Base-by-base conservation (phyloP, 2,797 vertebrate species). In the Cryptoblepharus egeriae region DNA sequence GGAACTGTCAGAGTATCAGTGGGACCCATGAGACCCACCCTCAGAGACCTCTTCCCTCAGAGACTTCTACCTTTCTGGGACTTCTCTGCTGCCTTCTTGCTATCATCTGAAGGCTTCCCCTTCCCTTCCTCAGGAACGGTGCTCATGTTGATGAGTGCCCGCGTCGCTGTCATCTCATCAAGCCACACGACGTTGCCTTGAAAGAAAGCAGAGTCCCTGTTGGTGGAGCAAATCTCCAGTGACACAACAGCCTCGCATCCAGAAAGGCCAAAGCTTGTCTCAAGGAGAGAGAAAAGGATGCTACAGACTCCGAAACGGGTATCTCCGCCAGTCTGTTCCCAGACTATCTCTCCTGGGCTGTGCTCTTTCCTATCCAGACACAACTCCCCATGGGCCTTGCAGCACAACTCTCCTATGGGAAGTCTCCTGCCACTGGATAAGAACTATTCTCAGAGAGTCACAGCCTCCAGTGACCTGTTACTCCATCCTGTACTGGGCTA, bases 181-280 rank as follows among this genome's bases (percentile, higher is more conserved):
- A 99, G 96, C 99, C 99, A 99, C 75, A 99, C 98, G 75, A 99
- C 98, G 5, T 99, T 99, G 94, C 98, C 98, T 97, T 64, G 15
- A 91, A 91, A 83, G 90, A 83, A 91, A 55, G 83, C 20, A 87
- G 87, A 89, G 86, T 3, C 9, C 42, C 28, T 79, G n/a, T 30
- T 73, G 42, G 63, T 49, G 57, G 49, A 52, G 3, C 11, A 35
- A 45, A 61, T 6, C n/a, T n/a, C n/a, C n/a, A n/a, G 10, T 24
- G 75, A 63, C 16, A 12, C 37, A n/a, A n/a, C 3, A 22, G 28
- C 58, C 73, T 18, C 7, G n/a, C 5, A 5, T 2, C 20, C 30
- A 55, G 13, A 20, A 30, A 22, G 12, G 13, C 5, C 13, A 20
- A 11, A 5, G 39, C 20, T 24, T 65, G 49, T 18, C 70, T 72